A percentile compares a stretch with the other conserved stretches of the same genome.
Conservation (phyloP, 35 echinoderm and acorn worm species). For the Patiria miniata region DNA sequence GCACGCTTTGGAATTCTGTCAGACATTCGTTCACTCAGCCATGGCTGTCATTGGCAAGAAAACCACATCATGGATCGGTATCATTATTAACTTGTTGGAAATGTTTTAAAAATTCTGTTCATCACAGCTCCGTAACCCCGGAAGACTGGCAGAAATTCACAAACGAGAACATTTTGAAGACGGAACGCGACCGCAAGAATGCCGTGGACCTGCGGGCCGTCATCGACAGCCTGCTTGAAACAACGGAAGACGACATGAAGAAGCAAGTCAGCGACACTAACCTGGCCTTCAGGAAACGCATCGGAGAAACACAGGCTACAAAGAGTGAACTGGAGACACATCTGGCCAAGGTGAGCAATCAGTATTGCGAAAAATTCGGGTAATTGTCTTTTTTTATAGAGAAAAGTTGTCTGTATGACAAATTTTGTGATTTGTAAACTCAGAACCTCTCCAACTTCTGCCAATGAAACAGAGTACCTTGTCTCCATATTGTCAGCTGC, state of each 20-base stretch:
- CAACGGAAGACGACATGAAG: slow-evolving; percentile 94
- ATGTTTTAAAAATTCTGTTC: background rate
- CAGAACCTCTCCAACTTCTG: no score
- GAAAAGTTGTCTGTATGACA: no score
- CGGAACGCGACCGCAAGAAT: slow-evolving; percentile 87
- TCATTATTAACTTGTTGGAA: no score
- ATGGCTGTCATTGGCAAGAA: no score
- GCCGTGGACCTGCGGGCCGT: slow-evolving; percentile 83
- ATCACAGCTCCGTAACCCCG: slow-evolving; percentile 87
- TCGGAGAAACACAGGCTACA: slow-evolving; percentile 72
- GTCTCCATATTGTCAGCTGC: no score
- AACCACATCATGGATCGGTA: no score
- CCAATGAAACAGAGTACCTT: no score
- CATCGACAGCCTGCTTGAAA: slow-evolving; percentile 82
- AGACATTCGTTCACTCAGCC: no score
- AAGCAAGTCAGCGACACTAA: slow-evolving; percentile 92
- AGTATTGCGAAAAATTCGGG: no score
- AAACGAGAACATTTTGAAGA: slow-evolving; percentile 89
- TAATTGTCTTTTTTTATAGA: no score
- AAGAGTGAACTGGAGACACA: slow-evolving; percentile 89
- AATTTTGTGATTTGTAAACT: no score
- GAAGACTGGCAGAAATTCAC: slow-evolving; percentile 92
- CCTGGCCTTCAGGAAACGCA: slow-evolving; percentile 88
- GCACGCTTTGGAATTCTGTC: no score
- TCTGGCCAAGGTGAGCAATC: slow-evolving; percentile 68